These are phyloP conservation scores for Toxonevra muliebris DNA, from an alignment of 2,888 invertebrate species.

Conservation along the genomic window DNA sequence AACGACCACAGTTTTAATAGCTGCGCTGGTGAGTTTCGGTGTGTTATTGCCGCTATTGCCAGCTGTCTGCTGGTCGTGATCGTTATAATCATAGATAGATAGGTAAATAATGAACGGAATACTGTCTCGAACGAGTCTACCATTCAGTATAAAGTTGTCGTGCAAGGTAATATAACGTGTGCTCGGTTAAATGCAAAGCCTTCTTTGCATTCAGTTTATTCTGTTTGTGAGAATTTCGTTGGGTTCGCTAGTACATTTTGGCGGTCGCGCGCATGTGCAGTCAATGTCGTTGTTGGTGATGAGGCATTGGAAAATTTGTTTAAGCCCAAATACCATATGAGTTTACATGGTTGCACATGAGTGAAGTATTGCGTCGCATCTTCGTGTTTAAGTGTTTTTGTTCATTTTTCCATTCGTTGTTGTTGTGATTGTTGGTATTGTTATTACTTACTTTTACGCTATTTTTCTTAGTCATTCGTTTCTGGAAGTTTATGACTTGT, in stretches of 20 bases:
- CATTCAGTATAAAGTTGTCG: slow-evolving; percentile 41
- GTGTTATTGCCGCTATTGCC: slow-evolving; percentile 4
- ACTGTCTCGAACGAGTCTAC: slow-evolving; percentile 18
- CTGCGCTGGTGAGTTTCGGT: neutral
- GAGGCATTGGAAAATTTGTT: too few species aligned
- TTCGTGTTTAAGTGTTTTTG: neutral
- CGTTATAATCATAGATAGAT: slow-evolving; percentile 12
- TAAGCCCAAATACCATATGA: too few species aligned
- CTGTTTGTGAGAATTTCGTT: neutral
- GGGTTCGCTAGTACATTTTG: neutral
- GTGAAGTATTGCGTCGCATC: too few species aligned
- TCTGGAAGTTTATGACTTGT: slow-evolving; percentile 1
- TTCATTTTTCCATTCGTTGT: neutral
- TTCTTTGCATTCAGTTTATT: neutral
- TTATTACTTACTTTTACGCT: slow-evolving; percentile 29
- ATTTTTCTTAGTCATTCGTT: too few species aligned
- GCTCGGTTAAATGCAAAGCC: slow-evolving; percentile 33
- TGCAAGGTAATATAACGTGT: slow-evolving; percentile 42
- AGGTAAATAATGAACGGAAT: slow-evolving; percentile 30
- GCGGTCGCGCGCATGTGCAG: neutral
- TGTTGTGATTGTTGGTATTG: too few species aligned
- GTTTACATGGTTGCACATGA: too few species aligned
- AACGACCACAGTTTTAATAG: neutral
- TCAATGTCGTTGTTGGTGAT: too few species aligned
- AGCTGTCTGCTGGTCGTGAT: slow-evolving; percentile 1